These are phyloP conservation scores for Leptopilina boulardi DNA, from an alignment of 1,140 invertebrate genomes.

Conservation along the genomic window DNA sequence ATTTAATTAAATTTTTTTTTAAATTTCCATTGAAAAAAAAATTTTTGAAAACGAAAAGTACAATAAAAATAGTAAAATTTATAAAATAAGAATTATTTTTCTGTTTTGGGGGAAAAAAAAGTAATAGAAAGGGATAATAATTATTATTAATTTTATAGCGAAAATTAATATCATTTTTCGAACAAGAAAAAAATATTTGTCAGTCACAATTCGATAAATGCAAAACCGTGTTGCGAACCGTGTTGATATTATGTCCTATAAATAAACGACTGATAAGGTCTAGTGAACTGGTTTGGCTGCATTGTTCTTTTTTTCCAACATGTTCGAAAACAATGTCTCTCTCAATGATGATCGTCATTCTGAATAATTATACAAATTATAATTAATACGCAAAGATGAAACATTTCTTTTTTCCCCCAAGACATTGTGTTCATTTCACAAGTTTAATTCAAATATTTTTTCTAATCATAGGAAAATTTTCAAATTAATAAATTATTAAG, in stretches of 20 bases:
- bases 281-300: conserved; percentile 38
- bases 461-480: no score
- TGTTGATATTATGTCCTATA: conserved; percentile 51
- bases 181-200: neutral
- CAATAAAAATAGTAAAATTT: no score
- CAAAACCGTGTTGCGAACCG: conserved; percentile 23
- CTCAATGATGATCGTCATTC: conserved; percentile 47
- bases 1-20: no score
- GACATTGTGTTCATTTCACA: no score
- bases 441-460: no score
- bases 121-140: neutral
- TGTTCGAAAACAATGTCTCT: conserved; percentile 39
- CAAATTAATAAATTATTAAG: no score
- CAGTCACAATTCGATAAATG: conserved; percentile 28
- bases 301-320: conserved; percentile 41
- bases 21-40: no score
- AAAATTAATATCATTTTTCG: neutral
- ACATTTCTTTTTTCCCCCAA: neutral
- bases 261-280: conserved; percentile 58
- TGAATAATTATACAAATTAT: conserved; percentile 35
- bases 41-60: no score
- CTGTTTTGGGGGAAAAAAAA: neutral
- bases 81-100: no score
- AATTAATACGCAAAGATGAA: conserved; percentile 18
- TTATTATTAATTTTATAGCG: neutral